Conservation (phyloP, 2,797 vertebrate species). For the Picus viridis region DNA sequence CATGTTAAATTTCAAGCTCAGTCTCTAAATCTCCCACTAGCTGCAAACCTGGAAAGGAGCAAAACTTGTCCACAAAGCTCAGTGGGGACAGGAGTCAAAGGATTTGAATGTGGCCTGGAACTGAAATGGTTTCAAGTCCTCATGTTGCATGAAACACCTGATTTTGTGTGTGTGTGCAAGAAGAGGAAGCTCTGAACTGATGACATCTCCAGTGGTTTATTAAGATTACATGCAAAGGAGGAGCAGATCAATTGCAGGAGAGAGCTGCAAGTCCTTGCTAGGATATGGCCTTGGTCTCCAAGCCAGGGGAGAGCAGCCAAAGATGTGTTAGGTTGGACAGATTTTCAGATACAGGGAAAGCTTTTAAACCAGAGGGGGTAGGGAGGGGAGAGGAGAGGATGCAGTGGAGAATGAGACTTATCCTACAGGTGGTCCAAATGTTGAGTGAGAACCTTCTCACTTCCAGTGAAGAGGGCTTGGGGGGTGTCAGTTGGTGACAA, state of each 20-base stretch:
- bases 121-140: neutral
- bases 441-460: neutral
- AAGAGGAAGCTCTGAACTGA: neutral
- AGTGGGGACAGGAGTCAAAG: neutral
- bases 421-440: no score
- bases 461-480: neutral
- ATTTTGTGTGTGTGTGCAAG: neutral
- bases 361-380: neutral
- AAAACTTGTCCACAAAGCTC: neutral
- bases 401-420: neutral
- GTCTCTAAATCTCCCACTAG: neutral
- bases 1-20: neutral
- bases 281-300: neutral
- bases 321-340: neutral
- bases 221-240: neutral
- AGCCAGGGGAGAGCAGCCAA: neutral
- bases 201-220: neutral
- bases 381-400: neutral
- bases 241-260: neutral
- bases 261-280: accelerated
- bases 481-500: no score
- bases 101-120: neutral
- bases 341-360: neutral
- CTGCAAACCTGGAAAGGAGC: neutral
- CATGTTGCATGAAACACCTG: neutral